Conservation (phyloP, 2,113 vertebrate species). For the Salvelinus namaycush region DNA sequence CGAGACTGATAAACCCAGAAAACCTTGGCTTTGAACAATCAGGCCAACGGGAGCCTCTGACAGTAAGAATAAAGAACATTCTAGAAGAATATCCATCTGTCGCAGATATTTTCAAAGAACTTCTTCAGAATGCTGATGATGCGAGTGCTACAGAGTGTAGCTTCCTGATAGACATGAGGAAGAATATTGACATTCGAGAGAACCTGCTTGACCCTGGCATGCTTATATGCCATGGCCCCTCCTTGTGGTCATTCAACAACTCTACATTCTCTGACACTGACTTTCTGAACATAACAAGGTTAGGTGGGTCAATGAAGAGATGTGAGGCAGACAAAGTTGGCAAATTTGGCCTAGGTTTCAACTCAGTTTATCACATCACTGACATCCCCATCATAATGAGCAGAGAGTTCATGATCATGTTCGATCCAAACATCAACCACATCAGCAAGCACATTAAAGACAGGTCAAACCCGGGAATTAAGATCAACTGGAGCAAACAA, state of each 20-base stretch:
- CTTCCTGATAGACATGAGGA: constrained; percentile 97
- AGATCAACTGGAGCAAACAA: constrained; percentile 99
- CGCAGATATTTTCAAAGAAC: constrained; percentile 97
- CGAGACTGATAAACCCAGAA: constrained; percentile 96
- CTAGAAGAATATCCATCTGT: constrained; percentile 98
- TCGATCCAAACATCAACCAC: constrained; percentile 98
- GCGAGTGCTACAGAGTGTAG: constrained; percentile 95
- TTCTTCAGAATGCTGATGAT: constrained; percentile 97
- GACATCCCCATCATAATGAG: constrained; percentile 98
- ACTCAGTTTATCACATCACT: constrained; percentile 97
- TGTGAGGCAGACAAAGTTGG: constrained; percentile 98
- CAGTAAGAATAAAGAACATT: constrained; percentile 98
- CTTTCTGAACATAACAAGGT: constrained; percentile 95
- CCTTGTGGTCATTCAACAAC: constrained; percentile 97
- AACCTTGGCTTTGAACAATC: constrained; percentile 99
- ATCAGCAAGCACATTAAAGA: constrained; percentile 98
- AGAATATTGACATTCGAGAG: constrained; percentile 94
- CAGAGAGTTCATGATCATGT: constrained; percentile 99
- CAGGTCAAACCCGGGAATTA: constrained; percentile 96
- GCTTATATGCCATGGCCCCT: constrained; percentile 89
- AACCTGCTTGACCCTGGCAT: constrained; percentile 98
- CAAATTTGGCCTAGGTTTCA: constrained; percentile 98
- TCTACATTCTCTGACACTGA: constrained; percentile 95
- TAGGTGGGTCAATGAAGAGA: constrained; percentile 96
- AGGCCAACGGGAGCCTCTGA: constrained; percentile 96